A percentile compares a stretch with the other conserved stretches of the same genome.
phyloP scores from a whole-genome alignment of 2,113 vertebrate species.

The Notarius lentiginosus region DNA sequence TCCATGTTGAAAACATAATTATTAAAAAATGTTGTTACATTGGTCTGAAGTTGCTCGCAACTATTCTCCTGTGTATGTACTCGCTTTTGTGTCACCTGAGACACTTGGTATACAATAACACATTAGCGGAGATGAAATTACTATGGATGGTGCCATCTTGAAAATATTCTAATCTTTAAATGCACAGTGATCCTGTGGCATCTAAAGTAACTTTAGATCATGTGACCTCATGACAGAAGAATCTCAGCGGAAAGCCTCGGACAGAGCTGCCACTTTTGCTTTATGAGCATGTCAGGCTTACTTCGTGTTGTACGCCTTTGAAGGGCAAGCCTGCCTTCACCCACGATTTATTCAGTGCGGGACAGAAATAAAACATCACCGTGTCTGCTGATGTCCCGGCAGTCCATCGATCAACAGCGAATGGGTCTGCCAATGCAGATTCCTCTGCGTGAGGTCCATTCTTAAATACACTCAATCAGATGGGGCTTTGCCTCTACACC shows the following conservation, averaged over 20 bases:
- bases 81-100: neutral
- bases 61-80: neutral
- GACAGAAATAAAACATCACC: conserved; percentile 45
- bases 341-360: conserved; percentile 42
- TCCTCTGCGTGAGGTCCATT: conserved; percentile 30
- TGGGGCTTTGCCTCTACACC: neutral
- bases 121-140: neutral
- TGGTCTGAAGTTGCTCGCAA: neutral
- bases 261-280: conserved; percentile 31
- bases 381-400: conserved; percentile 28
- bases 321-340: conserved; percentile 47
- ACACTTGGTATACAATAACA: neutral
- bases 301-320: conserved; percentile 31
- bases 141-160: neutral
- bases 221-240: conserved; percentile 27
- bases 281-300: conserved; percentile 38
- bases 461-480: conserved; percentile 36
- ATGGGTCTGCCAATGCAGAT: conserved; percentile 23
- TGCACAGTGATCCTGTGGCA: conserved; percentile 16
- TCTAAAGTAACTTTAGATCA: conserved; percentile 14
- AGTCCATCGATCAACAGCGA: conserved; percentile 42
- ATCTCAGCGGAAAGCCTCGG: conserved; percentile 24
- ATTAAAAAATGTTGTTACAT: neutral
- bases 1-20: neutral
- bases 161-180: conserved; percentile 22